Conservation (phyloP, 1,140 invertebrate species). For the Trachymyrmex cornetzi region DNA sequence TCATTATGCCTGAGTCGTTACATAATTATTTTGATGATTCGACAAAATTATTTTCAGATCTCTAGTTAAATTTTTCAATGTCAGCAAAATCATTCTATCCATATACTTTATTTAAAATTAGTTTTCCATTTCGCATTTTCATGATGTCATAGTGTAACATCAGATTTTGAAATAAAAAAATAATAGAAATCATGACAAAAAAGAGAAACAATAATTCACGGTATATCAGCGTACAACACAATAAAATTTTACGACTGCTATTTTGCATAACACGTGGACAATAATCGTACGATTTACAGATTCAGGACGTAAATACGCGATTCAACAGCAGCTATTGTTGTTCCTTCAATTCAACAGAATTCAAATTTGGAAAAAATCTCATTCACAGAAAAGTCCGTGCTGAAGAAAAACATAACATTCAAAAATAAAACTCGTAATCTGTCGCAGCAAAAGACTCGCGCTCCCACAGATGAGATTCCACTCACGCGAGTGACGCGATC, state of each 20-base stretch:
- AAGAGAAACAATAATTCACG: not conserved
- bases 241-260: constrained; percentile 15
- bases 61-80: too few relatives aligned
- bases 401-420: not conserved
- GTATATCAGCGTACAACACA: not conserved
- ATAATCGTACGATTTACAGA: constrained; percentile 24
- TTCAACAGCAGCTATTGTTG: too few relatives aligned
- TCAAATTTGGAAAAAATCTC: not conserved
- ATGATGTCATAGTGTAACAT: not conserved
- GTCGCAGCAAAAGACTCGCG: constrained; percentile 54
- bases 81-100: too few relatives aligned
- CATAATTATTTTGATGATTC: too few relatives aligned
- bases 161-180: not conserved
- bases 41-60: too few relatives aligned
- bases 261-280: not conserved
- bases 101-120: too few relatives aligned
- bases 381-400: not conserved
- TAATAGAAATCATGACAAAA: too few relatives aligned
- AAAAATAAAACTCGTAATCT: not conserved
- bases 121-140: too few relatives aligned
- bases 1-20: too few relatives aligned
- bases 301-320: not conserved
- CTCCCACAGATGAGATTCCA: constrained; percentile 30
- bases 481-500: constrained; percentile 52
- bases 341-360: not conserved